These are phyloP conservation scores for Trachymyrmex septentrionalis DNA, from an alignment of 1,140 invertebrate species.

Conservation along the genomic window DNA sequence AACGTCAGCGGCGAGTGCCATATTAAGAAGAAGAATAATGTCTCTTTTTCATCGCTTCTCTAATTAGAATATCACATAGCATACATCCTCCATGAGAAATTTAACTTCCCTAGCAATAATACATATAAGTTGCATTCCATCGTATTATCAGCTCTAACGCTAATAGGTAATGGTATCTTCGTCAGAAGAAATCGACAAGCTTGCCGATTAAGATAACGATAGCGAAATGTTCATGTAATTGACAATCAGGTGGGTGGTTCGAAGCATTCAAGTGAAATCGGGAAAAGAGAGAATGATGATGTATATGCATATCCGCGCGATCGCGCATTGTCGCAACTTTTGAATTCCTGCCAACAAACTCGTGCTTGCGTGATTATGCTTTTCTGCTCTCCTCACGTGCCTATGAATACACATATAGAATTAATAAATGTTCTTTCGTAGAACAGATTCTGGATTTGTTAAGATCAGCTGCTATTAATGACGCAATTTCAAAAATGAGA, in stretches of 20 bases:
- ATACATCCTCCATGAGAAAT: neutral
- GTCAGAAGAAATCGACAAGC: slow-evolving; percentile 27
- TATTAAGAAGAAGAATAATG: slow-evolving; percentile 33
- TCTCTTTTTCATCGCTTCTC: neutral
- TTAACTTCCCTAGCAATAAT: slow-evolving; percentile 3
- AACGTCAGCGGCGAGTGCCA: neutral
- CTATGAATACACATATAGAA: neutral
- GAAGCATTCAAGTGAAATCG: slow-evolving; percentile 44
- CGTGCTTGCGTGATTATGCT: slow-evolving; percentile 72
- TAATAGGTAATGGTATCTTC: neutral
- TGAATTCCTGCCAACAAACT: slow-evolving; percentile 81
- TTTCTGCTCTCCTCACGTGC: slow-evolving; percentile 22
- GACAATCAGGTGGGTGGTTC: slow-evolving; percentile 57
- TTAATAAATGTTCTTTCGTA: neutral
- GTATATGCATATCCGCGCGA: slow-evolving; percentile 32
- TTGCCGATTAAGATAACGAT: neutral
- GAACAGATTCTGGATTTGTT: neutral
- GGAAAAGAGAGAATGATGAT: slow-evolving; percentile 15
- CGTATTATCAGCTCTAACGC: slow-evolving; percentile 5
- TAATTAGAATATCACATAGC: neutral
- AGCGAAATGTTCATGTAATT: slow-evolving; percentile 60
- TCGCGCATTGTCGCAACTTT: slow-evolving; percentile 77
- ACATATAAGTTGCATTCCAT: neutral
- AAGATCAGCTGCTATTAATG: slow-evolving; percentile 15
- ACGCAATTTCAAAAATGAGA: slow-evolving; percentile 26